A percentile compares a stretch with the other conserved stretches of the same genome.
These are phyloP conservation scores for Lasioglossum pauxillum DNA, from an alignment of 2,888 invertebrate species.

Conservation along the genomic window DNA sequence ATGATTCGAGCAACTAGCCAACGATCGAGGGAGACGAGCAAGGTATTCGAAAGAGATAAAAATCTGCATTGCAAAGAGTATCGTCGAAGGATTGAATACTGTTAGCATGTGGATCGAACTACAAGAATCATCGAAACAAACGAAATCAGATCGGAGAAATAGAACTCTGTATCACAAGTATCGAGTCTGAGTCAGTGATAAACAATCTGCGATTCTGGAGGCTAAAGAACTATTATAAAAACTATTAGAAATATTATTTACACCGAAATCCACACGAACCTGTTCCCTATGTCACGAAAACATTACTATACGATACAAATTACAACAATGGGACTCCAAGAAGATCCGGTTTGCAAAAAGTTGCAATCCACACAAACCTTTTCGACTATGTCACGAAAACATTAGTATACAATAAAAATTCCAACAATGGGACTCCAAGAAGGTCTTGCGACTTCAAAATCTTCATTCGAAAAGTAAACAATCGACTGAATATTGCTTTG, in stretches of 20 bases:
- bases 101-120: not conserved
- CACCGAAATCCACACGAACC: too few relatives aligned
- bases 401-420: not conserved
- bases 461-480: too few relatives aligned
- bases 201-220: not conserved
- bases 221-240: not conserved
- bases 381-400: too few relatives aligned
- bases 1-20: not conserved
- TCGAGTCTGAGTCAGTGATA: not conserved
- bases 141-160: not conserved
- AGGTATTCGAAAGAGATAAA: not conserved
- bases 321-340: not conserved
- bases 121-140: not conserved
- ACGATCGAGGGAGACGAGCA: not conserved
- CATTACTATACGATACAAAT: not conserved
- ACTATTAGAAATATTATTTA: too few relatives aligned
- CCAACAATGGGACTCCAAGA: too few relatives aligned
- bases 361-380: too few relatives aligned
- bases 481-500: too few relatives aligned
- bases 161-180: not conserved
- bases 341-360: too few relatives aligned
- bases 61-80: not conserved
- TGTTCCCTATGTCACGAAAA: too few relatives aligned
- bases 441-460: too few relatives aligned
- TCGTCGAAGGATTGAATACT: not conserved